These are phyloP conservation scores for Scaptomyza pallida DNA, from an alignment of 1,140 invertebrate species.

Conservation along the genomic window DNA sequence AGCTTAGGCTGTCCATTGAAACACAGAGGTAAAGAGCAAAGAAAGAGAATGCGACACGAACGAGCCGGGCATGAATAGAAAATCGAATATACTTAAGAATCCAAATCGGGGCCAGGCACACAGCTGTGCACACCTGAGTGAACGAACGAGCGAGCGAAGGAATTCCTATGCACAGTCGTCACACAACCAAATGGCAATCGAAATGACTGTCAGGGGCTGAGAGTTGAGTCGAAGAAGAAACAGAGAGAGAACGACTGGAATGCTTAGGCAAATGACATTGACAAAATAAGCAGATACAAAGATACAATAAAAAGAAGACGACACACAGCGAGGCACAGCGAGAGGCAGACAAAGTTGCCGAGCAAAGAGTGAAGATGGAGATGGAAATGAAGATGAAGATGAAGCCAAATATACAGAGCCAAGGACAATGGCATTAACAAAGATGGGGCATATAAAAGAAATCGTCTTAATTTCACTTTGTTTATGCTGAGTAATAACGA, in stretches of 20 bases:
- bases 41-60: neutral
- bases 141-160: neutral
- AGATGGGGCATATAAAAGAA: conserved; percentile 63
- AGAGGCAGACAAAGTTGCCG: neutral
- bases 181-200: conserved; percentile 29
- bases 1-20: conserved; percentile 30
- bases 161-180: neutral
- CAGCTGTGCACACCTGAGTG: conserved; percentile 35
- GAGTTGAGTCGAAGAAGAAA: conserved; percentile 5
- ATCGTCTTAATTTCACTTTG: conserved; percentile 82
- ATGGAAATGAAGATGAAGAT: neutral
- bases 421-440: conserved; percentile 42
- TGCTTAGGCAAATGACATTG: conserved; percentile 70
- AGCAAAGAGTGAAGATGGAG: neutral
- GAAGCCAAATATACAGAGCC: conserved; percentile 2
- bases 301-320: neutral
- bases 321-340: neutral
- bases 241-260: conserved; percentile 56
- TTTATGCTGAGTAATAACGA: conserved; percentile 83
- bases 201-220: conserved; percentile 34
- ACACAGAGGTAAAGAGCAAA: neutral
- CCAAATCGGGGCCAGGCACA: conserved; percentile 27
- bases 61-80: conserved; percentile 12
- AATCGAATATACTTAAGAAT: conserved; percentile 9
- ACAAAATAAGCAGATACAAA: conserved; percentile 68